These are phyloP conservation scores for Pao palembangensis DNA, from an alignment of 2,113 vertebrate genomes.

Conservation along the genomic window DNA sequence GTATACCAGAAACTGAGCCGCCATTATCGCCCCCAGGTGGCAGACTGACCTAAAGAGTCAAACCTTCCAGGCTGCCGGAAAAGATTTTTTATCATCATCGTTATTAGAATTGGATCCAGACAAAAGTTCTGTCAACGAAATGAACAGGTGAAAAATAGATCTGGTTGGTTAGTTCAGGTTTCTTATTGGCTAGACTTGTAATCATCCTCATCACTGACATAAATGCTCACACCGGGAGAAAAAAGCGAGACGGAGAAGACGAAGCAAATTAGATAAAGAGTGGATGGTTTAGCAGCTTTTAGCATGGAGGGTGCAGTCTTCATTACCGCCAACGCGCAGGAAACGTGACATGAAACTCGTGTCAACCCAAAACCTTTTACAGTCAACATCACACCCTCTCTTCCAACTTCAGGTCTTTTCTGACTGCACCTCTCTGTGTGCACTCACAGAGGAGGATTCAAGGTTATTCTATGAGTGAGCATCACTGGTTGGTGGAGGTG, in stretches of 20 bases:
- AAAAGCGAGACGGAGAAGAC: constrained; percentile 23
- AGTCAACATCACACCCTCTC: constrained; percentile 42
- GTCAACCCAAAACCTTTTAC: constrained; percentile 32
- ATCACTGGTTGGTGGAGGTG: constrained; percentile 27
- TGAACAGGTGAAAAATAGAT: constrained; percentile 21
- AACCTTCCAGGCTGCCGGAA: no score
- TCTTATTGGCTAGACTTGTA: constrained; percentile 58
- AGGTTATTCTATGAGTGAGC: constrained; percentile 69
- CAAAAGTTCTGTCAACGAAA: fast-evolving
- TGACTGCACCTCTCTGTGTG: constrained; percentile 36
- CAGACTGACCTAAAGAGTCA: no score
- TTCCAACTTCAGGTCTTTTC: constrained; percentile 56
- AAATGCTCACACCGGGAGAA: constrained; percentile 64
- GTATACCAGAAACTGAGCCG: no score
- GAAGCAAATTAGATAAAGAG: constrained; percentile 36
- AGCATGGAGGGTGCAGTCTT: background rate
- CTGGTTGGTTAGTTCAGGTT: constrained; percentile 39
- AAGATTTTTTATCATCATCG: no score
- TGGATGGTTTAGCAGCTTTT: constrained; percentile 10
- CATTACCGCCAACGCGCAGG: background rate
- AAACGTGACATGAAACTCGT: constrained; percentile 24
- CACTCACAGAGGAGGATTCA: constrained; percentile 67
- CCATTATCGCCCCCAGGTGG: no score
- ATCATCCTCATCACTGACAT: constrained; percentile 57
- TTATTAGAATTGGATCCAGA: no score